Conservation (phyloP, 2,113 vertebrate species). For the Callaeas wilsoni region DNA sequence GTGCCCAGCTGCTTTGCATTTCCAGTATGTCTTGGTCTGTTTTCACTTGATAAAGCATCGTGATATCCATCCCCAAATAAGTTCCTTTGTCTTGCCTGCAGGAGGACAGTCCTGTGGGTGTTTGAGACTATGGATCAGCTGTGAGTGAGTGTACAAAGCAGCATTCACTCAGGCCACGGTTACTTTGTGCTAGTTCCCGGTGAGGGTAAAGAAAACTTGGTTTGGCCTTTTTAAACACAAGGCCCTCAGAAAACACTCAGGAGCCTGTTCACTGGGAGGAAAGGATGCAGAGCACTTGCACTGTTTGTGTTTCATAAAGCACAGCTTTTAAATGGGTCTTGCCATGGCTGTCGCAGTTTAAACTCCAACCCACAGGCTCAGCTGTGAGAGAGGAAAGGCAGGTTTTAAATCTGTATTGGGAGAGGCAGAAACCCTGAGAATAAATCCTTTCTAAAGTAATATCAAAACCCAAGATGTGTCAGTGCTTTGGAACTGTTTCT, state of each 20-base stretch:
- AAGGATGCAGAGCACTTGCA: not conserved
- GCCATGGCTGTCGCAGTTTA: not conserved
- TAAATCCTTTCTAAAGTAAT: not conserved
- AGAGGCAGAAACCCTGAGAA: not conserved
- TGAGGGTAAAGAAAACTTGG: not conserved
- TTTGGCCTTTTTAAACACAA: not conserved
- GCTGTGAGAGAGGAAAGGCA: not conserved
- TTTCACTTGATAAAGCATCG: not conserved
- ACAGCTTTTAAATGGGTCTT: not conserved
- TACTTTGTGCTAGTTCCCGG: not conserved
- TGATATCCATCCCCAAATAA: not conserved
- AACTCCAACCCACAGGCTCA: not conserved
- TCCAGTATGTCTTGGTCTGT: not conserved
- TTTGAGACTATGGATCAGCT: not conserved
- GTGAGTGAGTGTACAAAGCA: not conserved
- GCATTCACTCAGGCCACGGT: not conserved
- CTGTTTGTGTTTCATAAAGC: not conserved
- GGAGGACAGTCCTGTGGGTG: not conserved
- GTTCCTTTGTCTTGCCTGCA: not conserved
- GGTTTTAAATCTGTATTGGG: not conserved
- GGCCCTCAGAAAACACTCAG: not conserved
- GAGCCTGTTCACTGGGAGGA: fast-evolving
- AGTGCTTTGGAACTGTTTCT: not conserved
- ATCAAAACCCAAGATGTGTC: not conserved
- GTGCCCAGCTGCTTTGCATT: not conserved